Evolutionary conservation across 2,888 invertebrate species (phyloP), one percentile per base, ranked within the genome.

Genomic region (Agrochola macilenta): DNA sequence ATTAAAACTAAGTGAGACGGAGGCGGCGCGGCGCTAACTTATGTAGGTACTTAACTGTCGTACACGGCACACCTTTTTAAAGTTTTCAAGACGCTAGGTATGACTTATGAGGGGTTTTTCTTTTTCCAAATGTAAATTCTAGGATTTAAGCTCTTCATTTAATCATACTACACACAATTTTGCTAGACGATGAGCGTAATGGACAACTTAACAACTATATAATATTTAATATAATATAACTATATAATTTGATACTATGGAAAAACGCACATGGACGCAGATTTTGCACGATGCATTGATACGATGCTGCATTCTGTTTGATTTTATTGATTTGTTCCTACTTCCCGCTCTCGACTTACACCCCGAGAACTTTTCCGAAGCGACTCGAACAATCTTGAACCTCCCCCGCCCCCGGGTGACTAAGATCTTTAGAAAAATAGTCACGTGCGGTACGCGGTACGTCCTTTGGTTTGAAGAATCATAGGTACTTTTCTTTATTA

Each of bases 351-450:
- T 76, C 74, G 79, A 84, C 89, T 84, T 86, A 82, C 83, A 80
- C 72, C 81, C 87, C 82, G 64, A 66, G 61, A 71, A 79, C 69
- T 78, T 74, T 82, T 76, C 76, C 76, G 78, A 87, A 81, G 73
- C 60, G 52, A 71, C 74, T 74, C 79, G 58, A 77, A 63, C 78
- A 70, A 66, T 82, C 86, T 86, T 86, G 26, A 71, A 76, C 60
- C 84, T 76, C 58, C 88, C 87, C 78, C 87, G 77, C 82, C 78
- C 83, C 87, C 86, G 84, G 14, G 12, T 46, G 82, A 88, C 87
- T 85, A 81, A 74, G 82, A 89, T 89, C 84, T 74, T 78, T 60
- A 54, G 65, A 60, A 82, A 79, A 79, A 66, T 82, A 46, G 78
- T 81, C 82, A 78, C 78, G 78, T 78, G 78, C 76, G 14, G 46